Evolutionary conservation across 2,113 vertebrate genomes (phyloP), one percentile per base, ranked within the genome.

Genomic region (Hypanus sabinus): DNA sequence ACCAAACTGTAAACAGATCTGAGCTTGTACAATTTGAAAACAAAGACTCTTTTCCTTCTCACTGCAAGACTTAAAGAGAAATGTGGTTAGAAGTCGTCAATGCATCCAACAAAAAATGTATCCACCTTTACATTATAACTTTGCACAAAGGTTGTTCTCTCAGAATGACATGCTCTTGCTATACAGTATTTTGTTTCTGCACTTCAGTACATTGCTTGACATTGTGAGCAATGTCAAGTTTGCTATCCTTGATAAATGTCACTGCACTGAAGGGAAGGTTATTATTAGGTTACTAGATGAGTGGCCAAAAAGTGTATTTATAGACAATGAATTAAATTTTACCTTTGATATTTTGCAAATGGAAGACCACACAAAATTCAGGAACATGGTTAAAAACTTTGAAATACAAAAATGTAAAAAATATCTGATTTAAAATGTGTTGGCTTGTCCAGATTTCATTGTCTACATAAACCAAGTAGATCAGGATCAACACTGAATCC

Each of bases 201-300:
- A 57, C 8, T 27, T 85, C 6, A 88, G 30, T 60, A 88, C 10
- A 88, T 88, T 22, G 8, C 24, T 27, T 87, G 83, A 88, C 83
- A 88, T 88, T 90, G 60, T 65, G 30, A 33, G 60, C 85, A 65
- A 33, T 90, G 85, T 33, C 60, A 90, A 65, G 85, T n/a, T 68
- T 90, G 85, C 60, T 33, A 90, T 9, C 14, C 85, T 62, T 65
- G 85, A 65, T 62, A 90, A 65, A 68, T 5, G 60, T n/a, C 27
- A 88, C 27, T n/a, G 55, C 62, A 90, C 62, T 65, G 22, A 90
- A 90, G 85, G 60, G 30, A 90, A 90, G 33, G 57, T 20, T 90
- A 90, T 90, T 68, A 90, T 65, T 90, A 90, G 60, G n/a, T 65
- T 33, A 33, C 16, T 20, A 60, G 33, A 65, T 90, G n/a, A 33